Percentiles rank a stretch among this genome's conserved stretches.
phyloP scores from a whole-genome alignment of 2,113 vertebrate genomes.

The Arizona elegans region DNA sequence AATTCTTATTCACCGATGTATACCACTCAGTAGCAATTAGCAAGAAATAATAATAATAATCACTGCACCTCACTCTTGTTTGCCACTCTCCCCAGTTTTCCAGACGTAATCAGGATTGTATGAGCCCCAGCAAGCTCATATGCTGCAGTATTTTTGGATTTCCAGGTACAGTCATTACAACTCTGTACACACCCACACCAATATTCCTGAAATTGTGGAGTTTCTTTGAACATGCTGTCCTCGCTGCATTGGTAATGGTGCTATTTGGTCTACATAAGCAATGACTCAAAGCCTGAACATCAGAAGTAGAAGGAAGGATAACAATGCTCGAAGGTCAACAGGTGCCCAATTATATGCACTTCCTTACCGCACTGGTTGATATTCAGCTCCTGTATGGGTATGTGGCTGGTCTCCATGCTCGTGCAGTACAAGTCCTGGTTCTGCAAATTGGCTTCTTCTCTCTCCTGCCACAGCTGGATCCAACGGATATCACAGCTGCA shows the following conservation, averaged over 20 bases:
- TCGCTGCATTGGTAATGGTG: neutral
- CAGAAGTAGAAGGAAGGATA: neutral
- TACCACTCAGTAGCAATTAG: neutral
- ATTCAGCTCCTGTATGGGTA: conserved; percentile 87
- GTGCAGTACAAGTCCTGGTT: conserved; percentile 87
- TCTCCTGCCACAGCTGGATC: conserved; percentile 97
- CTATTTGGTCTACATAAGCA: neutral
- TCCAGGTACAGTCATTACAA: neutral
- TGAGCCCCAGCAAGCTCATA: neutral
- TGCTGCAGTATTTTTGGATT: neutral
- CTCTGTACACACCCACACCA: neutral
- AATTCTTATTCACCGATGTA: neutral
- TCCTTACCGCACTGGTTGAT: conserved; percentile 90
- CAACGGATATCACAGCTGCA: conserved; percentile 96
- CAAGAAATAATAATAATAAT: neutral
- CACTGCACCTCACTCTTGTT: neutral
- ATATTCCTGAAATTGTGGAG: neutral
- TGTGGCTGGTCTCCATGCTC: conserved; percentile 74
- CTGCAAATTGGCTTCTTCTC: conserved; percentile 84
- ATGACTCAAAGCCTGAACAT: neutral
- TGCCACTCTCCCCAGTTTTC: neutral
- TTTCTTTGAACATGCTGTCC: neutral
- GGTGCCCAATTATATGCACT: neutral
- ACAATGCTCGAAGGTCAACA: neutral
- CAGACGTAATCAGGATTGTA: neutral